Evolutionary conservation across 2,888 invertebrate genomes (phyloP).

Genomic region (Archips crataeganus): DNA sequence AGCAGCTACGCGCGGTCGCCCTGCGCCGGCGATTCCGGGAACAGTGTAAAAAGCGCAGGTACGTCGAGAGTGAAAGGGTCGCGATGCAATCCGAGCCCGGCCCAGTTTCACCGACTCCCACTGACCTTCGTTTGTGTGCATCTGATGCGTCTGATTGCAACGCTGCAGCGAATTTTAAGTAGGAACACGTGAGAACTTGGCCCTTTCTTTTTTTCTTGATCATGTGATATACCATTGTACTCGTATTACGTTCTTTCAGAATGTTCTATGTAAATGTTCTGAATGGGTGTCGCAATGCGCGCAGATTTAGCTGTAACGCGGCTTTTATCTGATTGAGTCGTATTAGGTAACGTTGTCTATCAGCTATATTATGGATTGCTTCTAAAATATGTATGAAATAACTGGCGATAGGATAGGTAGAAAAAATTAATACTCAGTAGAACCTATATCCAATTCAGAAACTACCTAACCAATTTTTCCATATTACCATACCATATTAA

Average conservation of each 20-base stretch:
- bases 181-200: conserved; percentile 81
- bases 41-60: conserved; percentile 83
- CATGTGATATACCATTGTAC: conserved; percentile 72
- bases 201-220: conserved; percentile 61
- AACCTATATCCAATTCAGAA: too few species aligned
- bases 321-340: conserved; percentile 11
- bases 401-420: background rate
- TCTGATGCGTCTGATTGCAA: conserved; percentile 65
- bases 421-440: background rate
- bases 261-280: conserved; percentile 41
- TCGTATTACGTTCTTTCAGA: conserved; percentile 51
- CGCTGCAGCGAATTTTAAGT: conserved; percentile 69
- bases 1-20: conserved; percentile 55
- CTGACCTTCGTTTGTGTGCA: conserved; percentile 69
- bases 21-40: conserved; percentile 72
- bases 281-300: conserved; percentile 38
- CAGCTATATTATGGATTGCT: background rate
- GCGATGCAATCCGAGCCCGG: conserved; percentile 80
- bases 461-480: too few species aligned
- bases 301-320: conserved; percentile 25
- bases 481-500: too few species aligned
- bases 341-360: conserved; percentile 8
- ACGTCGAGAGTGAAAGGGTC: conserved; percentile 85
- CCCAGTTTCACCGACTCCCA: conserved; percentile 78
- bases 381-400: background rate